A percentile compares a stretch with the other conserved stretches of the same genome.
phyloP scores from a whole-genome alignment of 2,797 vertebrate species.

The Halcyon leucocephala region DNA sequence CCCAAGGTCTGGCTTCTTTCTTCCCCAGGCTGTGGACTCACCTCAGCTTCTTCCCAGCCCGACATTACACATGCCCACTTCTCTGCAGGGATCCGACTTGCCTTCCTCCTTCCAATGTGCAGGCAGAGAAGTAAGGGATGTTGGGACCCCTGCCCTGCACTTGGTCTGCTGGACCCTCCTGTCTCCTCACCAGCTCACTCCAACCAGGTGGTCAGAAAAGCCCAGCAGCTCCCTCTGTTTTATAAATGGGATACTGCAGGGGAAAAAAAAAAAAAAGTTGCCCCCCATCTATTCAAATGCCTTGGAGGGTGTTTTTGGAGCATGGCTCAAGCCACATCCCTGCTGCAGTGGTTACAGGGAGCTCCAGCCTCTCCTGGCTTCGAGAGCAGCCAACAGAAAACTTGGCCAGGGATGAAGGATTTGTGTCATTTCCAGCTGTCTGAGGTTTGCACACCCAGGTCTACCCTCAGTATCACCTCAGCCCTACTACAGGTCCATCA shows the following conservation, averaged over 20 bases:
- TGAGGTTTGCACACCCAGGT: not conserved
- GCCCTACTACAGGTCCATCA: not conserved
- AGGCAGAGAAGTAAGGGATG: not conserved
- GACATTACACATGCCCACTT: not conserved
- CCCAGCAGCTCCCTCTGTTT: slow-evolving; percentile 68
- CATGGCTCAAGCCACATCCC: not conserved
- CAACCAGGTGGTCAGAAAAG: slow-evolving; percentile 30
- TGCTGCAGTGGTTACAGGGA: not conserved
- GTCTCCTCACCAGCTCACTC: not conserved
- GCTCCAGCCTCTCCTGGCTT: not conserved
- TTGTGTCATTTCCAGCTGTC: not conserved
- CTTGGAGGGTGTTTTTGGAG: not conserved
- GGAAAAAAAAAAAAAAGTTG: not conserved
- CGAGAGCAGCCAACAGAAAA: not conserved
- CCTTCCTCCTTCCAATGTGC: not conserved
- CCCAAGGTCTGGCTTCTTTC: not conserved
- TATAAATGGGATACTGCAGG: slow-evolving; percentile 26
- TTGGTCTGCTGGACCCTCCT: not conserved
- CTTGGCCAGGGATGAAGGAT: rapidly evolving
- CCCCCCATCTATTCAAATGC: not conserved
- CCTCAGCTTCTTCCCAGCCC: not conserved
- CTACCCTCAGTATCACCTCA: not conserved
- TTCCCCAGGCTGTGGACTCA: not conserved
- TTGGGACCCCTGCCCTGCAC: not conserved
- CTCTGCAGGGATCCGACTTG: not conserved